These are phyloP conservation scores for Pangasius sanitwongsei DNA, from an alignment of 2,797 vertebrate genomes.

Conservation along the genomic window DNA sequence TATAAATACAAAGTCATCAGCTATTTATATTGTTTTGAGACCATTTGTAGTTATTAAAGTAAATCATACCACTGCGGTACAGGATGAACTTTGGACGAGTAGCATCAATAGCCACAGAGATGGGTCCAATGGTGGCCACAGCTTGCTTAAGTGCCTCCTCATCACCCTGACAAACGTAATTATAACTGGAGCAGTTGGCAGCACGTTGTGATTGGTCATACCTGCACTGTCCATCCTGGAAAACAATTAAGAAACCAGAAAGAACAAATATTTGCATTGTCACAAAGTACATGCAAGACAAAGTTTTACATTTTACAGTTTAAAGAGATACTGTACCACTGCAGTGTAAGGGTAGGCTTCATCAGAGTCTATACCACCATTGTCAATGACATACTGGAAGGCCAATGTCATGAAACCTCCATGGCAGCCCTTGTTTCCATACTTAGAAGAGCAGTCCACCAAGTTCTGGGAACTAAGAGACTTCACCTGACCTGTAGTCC, in stretches of 20 bases:
- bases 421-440: slow-evolving; percentile 81
- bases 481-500: slow-evolving; percentile 77
- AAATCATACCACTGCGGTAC: slow-evolving; percentile 76
- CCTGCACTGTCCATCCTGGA: slow-evolving; percentile 73
- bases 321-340: slow-evolving; percentile 62
- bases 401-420: slow-evolving; percentile 77
- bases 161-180: slow-evolving; percentile 56
- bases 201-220: slow-evolving; percentile 74
- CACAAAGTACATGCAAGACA: background rate
- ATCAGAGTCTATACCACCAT: slow-evolving; percentile 83
- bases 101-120: slow-evolving; percentile 85
- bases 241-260: background rate
- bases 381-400: slow-evolving; percentile 87
- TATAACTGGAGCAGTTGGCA: slow-evolving; percentile 81
- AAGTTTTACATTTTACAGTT: background rate
- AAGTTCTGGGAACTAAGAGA: slow-evolving; percentile 90
- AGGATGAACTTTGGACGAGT: slow-evolving; percentile 72
- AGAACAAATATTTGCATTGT: background rate
- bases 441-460: slow-evolving; percentile 83
- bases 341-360: slow-evolving; percentile 82
- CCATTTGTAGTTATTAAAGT: background rate
- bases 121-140: slow-evolving; percentile 81
- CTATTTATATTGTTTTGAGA: background rate
- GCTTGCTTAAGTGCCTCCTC: slow-evolving; percentile 77
- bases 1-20: background rate